Base-by-base conservation (phyloP, 2,113 vertebrate species). In the Siniperca knerii region DNA sequence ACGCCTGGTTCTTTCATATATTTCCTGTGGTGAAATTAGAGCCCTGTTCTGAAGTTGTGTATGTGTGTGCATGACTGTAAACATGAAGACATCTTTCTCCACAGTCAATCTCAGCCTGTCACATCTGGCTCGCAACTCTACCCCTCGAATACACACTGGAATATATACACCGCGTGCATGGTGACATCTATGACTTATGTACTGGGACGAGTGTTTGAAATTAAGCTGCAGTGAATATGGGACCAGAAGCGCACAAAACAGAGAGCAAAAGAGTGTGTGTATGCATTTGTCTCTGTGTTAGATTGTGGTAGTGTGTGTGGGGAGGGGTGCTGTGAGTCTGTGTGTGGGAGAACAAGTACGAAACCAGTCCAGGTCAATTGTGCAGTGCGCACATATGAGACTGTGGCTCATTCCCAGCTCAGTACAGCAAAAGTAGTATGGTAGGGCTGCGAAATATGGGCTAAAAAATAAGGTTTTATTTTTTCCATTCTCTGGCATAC, bases 61-160 rank as follows among this genome's bases (percentile, higher is more conserved):
- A 48, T 75, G 75, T 44, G 78, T 7, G 79, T 13, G 40, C 64
- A 15, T 87, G 90, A 94, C 94, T 95, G 93, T 93, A 95, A 96
- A 96, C 93, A 94, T 85, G 86, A 95, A 91, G 88, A 84, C 84
- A 95, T 87, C 87, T 93, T 90, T 92, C 94, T 93, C 89, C 87
- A 92, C 92, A 95, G 91, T 94, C 90, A 96, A 95, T 95, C 96
- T 94, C 92, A 93, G 77, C 92, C 94, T 96, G 94, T 96, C 96
- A 96, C 92, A 96, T 95, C 93, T 95, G 90, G 87, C 97, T 96
- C 89, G 94, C 94, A 97, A 97, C 96, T 95, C 96, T 91, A 95
- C 92, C 90, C 84, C 92, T 96, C 95, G 96, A 95, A 96, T 96
- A 92, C 95, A 95, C 90, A 87, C 84, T 87, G 91, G 88, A 90